phyloP scores from a whole-genome alignment of 2,888 invertebrate genomes.

The Cheilosia vernalis region DNA sequence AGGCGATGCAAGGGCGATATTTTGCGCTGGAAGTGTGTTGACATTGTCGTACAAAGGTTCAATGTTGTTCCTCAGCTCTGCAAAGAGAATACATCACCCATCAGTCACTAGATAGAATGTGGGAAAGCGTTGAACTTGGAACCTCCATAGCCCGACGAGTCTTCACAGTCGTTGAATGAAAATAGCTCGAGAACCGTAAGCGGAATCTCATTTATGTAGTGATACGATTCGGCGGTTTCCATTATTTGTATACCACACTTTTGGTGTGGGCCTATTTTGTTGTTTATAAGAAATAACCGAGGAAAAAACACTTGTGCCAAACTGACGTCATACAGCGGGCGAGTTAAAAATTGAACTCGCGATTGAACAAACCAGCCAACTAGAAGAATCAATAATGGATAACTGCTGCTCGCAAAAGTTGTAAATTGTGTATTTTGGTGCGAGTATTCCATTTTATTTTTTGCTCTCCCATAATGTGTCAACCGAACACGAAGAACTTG shows the following conservation, averaged over 20 bases:
- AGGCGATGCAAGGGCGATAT: slow-evolving; percentile 62
- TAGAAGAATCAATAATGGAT: slow-evolving; percentile 54
- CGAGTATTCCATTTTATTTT: slow-evolving; percentile 34
- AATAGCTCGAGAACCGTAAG: slow-evolving; percentile 82
- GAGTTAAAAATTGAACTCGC: slow-evolving; percentile 18
- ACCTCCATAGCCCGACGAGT: slow-evolving; percentile 74
- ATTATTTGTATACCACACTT: slow-evolving; percentile 39
- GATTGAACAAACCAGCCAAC: slow-evolving; percentile 19
- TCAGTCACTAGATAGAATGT: slow-evolving; percentile 7
- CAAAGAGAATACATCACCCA: slow-evolving; percentile 20
- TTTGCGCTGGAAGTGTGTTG: slow-evolving; percentile 70
- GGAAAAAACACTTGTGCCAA: slow-evolving; percentile 24
- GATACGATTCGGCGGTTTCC: slow-evolving; percentile 76
- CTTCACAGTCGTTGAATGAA: slow-evolving; percentile 75
- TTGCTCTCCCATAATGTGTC: slow-evolving; percentile 45
- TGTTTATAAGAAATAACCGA: slow-evolving; percentile 13
- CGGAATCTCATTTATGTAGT: slow-evolving; percentile 80
- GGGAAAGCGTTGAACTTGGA: slow-evolving; percentile 20
- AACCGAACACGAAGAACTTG: slow-evolving; percentile 49
- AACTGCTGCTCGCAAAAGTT: slow-evolving; percentile 47
- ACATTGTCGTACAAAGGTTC: slow-evolving; percentile 77
- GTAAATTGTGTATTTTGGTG: slow-evolving; percentile 35
- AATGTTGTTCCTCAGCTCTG: slow-evolving; percentile 73
- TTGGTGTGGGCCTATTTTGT: slow-evolving; percentile 1
- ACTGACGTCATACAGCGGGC: slow-evolving; percentile 52